Percentiles rank a stretch among this genome's conserved stretches.
These are phyloP conservation scores for Osedax frankpressi DNA, from an alignment of 2,888 invertebrate genomes.

Conservation along the genomic window DNA sequence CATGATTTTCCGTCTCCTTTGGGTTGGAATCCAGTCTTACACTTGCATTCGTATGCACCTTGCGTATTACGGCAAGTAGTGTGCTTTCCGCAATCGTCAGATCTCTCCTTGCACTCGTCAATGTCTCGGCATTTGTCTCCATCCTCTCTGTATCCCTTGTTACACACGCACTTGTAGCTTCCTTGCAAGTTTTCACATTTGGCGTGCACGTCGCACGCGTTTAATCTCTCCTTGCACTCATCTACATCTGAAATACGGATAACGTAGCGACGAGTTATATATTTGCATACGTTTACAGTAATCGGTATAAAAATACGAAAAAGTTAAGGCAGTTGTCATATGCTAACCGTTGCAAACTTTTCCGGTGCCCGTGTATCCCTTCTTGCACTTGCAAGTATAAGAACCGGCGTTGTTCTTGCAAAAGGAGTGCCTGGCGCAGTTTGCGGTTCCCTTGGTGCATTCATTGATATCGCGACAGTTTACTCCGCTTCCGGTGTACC, in stretches of 20 bases:
- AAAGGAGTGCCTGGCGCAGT: not conserved
- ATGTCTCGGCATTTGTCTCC: constrained; percentile 11
- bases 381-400: constrained; percentile 5
- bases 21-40: not conserved
- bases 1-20: not conserved
- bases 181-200: constrained; percentile 34
- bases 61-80: not conserved
- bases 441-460: not conserved
- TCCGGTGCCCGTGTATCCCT: constrained; percentile 6
- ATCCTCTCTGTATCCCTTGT: constrained; percentile 29
- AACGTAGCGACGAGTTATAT: no score
- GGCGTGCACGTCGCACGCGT: constrained; percentile 26
- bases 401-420: not conserved
- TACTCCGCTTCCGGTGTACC: not conserved
- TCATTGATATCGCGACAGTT: not conserved
- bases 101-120: not conserved
- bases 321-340: no score
- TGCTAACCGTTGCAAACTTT: not conserved
- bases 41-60: not conserved
- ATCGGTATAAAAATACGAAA: no score
- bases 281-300: not conserved
- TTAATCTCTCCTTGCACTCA: constrained; percentile 16
- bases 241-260: constrained; percentile 17
- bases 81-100: not conserved
- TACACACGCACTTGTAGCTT: constrained; percentile 34